Percentiles rank a stretch among this genome's conserved stretches.
Conservation (phyloP, 2,113 vertebrate genomes). For the Labeo rohita region DNA sequence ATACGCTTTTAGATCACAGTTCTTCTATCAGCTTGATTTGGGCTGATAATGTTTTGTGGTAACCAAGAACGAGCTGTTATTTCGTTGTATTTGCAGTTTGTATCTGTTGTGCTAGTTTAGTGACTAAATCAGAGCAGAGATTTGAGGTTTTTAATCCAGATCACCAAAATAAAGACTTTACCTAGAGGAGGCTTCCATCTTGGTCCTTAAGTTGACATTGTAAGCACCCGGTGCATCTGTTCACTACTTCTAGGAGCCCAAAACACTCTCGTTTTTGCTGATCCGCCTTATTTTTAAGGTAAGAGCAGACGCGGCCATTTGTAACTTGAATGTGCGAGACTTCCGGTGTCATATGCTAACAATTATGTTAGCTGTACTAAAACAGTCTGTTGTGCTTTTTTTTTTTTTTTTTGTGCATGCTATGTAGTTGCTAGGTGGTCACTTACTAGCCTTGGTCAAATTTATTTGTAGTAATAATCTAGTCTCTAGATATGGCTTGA, state of each 20-base stretch:
- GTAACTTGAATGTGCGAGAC: too few relatives aligned
- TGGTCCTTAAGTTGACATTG: not conserved
- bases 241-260: not conserved
- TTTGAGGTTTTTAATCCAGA: slow-evolving; percentile 1
- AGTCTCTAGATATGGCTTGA: too few relatives aligned
- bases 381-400: not conserved
- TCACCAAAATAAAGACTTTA: not conserved
- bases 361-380: not conserved
- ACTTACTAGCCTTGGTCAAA: too few relatives aligned
- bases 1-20: not conserved
- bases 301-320: too few relatives aligned
- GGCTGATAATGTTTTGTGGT: not conserved
- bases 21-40: not conserved
- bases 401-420: too few relatives aligned
- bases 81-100: not conserved
- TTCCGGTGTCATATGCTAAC: too few relatives aligned
- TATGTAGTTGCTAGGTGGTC: too few relatives aligned
- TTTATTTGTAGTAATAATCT: too few relatives aligned
- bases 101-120: not conserved
- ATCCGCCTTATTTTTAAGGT: too few relatives aligned
- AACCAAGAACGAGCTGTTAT: not conserved
- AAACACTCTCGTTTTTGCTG: not conserved
- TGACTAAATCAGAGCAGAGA: not conserved
- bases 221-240: not conserved
- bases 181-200: too few relatives aligned